Evolutionary conservation across 1,140 invertebrate genomes (phyloP), one percentile per base, ranked within the genome.

Genomic region (Diuraphis noxia): DNA sequence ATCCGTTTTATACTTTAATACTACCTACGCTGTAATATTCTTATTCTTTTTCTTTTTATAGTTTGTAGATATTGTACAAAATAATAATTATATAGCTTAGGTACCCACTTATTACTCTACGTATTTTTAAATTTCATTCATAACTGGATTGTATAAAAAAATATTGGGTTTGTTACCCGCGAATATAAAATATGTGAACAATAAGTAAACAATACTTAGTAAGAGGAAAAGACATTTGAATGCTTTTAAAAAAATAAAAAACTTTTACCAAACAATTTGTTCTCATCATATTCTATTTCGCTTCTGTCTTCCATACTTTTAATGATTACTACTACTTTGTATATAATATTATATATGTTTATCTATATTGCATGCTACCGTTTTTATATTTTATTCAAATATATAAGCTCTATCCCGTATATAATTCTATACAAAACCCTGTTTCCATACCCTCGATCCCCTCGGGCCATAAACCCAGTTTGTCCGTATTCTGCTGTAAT

Each of bases 401-500:
- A 43, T 43, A 43, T 43, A 41, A 43, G 17, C 30, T n/a, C 41
- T 21, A n/a, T 85, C 30, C 30, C 19, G 6, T 21, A 21, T 10
- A 85, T 85, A 46, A 10, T 56, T 34, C 8, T n/a, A 36, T 63
- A 40, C 56, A 30, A 87, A n/a, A 6, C 49, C 8, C 56, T 72
- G 4, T 13, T n/a, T 6, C 10, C 13, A 49, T 72, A 72, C 56
- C 36, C 34, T 56, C 49, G 23, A 38, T 56, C 25, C 52, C 86
- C 13, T 19, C 36, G 17, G 86, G 49, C 38, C 13, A 40, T 63
- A 52, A 40, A 40, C 52, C 17, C 43, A 36, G 38, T 88, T 36
- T 40, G 46, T 2, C 36, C 36, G 13, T 91, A 36, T 79, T 90
- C 30, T 40, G 87, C 36, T 40, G 87, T 90, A 52, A 92, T 92